A percentile compares a stretch with the other conserved stretches of the same genome.
Evolutionary conservation across 92 coral and sea anemone species (phyloP).

Genomic region (Blastomussa wellsi): DNA sequence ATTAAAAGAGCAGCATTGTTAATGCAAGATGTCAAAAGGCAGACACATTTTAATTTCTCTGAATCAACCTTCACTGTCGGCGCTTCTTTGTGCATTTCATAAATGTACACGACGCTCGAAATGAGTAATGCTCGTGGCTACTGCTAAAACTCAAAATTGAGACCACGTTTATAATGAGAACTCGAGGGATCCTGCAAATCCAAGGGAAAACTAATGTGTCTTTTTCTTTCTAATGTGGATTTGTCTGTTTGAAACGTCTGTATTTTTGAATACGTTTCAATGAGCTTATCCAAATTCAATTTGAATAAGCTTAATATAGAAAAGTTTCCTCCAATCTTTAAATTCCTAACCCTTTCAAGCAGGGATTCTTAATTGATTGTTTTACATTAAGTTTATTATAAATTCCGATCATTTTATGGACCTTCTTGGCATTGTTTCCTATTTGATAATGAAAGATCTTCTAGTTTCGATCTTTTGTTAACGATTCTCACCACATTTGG

Average conservation of each 20-base stretch:
- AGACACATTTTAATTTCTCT: not conserved
- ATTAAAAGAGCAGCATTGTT: too few species aligned
- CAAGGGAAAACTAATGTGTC: too few species aligned
- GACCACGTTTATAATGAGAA: too few species aligned
- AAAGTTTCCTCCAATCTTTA: not conserved
- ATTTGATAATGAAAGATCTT: not conserved
- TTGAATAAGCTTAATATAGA: not conserved
- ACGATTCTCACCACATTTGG: not conserved
- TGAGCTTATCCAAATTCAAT: not conserved
- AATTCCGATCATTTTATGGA: not conserved
- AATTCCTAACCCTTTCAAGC: not conserved
- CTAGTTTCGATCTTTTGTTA: too few species aligned
- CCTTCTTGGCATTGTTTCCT: not conserved
- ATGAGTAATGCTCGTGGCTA: not conserved
- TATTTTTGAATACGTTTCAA: not conserved
- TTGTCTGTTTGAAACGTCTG: not conserved
- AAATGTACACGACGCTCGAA: not conserved
- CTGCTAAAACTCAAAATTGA: not conserved
- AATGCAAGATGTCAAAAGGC: not conserved
- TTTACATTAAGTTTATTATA: not conserved
- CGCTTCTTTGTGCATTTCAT: not conserved
- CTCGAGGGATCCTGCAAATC: not conserved
- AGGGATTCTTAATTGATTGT: not conserved
- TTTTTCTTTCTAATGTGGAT: not conserved
- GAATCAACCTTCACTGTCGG: not conserved